Evolutionary conservation across 1,140 invertebrate genomes (phyloP), one percentile per base, ranked within the genome.

Genomic region (Mactra quadrangularis): DNA sequence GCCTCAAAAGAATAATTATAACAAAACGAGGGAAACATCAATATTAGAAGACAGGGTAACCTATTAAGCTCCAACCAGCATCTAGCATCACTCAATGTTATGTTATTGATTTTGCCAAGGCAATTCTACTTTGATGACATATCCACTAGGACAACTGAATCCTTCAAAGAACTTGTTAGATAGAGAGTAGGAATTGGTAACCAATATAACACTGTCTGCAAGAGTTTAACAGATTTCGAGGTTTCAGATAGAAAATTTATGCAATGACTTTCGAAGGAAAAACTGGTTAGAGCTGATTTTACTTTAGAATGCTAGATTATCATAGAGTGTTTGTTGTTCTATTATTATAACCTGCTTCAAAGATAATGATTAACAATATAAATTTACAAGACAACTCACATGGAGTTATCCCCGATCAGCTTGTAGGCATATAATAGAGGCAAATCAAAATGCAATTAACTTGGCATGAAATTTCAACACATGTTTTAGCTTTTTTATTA

Each of bases 141-240:
- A 35, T 81, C 64, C 25, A 71, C 35, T 31, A 59, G 47, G 57
- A 70, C 64, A 70, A 68, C 45, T 31, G 77, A 66, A 81, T 81
- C 52, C 77, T 81, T 81, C 64, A 71, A 81, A 64, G 52, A 60
- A 71, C 76, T 78, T 78, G 76, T 78, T 78, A 78, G 55, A 60
- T 45, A 76, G 41, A 60, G 76, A 68, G 76, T 47, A 38, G 31
- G 45, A 38, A 25, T 38, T 35, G 76, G 76, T 59, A 68, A 57
- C 60, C 60, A 78, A 68, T 78, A 78, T 55, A 41, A 55, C 47
- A 50, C 38, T 47, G 60, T 78, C 64, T 66, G 60, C 64, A 53
- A 68, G 72, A 47, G 19, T 68, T 68, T 52, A 76, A 76, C 41
- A 62, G 55, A 47, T 47, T 60, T 62, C 55, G 72, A 59, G 57